Evolutionary conservation across 2,113 vertebrate genomes (phyloP).

Genomic region (Saguinus imperator): DNA sequence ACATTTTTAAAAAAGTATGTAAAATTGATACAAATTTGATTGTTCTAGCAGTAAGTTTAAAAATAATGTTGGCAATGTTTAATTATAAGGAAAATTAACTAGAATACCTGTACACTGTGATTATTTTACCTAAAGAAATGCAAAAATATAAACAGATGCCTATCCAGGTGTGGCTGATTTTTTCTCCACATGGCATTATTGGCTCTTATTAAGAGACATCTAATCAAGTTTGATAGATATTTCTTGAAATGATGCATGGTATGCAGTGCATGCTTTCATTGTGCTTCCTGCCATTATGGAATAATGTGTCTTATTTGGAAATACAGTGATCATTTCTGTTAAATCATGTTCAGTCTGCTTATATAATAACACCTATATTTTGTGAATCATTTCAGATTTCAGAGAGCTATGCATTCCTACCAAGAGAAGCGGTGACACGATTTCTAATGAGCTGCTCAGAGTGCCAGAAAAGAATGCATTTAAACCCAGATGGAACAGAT

Average conservation of each 20-base stretch:
- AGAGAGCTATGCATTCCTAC: conserved; percentile 92
- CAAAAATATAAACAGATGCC: conserved; percentile 56
- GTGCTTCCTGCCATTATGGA: conserved; percentile 81
- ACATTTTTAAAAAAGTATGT: conserved; percentile 4
- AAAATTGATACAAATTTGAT: conserved; percentile 39
- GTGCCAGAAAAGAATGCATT: conserved; percentile 94
- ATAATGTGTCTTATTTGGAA: conserved; percentile 79
- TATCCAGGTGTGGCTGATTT: conserved; percentile 53
- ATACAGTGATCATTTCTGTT: conserved; percentile 77
- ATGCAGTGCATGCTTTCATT: conserved; percentile 81
- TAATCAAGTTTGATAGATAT: conserved; percentile 75
- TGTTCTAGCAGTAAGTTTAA: conserved; percentile 12
- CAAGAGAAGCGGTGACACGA: conserved; percentile 91
- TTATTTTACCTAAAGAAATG: conserved; percentile 64
- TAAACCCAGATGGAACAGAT: conserved; percentile 91
- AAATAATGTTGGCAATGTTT: conserved; percentile 22
- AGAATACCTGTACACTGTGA: conserved; percentile 21
- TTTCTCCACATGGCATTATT: background rate
- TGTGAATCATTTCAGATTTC: conserved; percentile 90
- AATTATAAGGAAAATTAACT: background rate
- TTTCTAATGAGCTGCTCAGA: conserved; percentile 94
- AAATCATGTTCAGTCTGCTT: conserved; percentile 77
- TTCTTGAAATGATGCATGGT: conserved; percentile 80
- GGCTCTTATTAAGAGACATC: conserved; percentile 60
- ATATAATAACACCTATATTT: conserved; percentile 79